A percentile compares a stretch with the other conserved stretches of the same genome.
These are phyloP conservation scores for Acleris emargana DNA, from an alignment of 2,888 invertebrate species.

Conservation along the genomic window DNA sequence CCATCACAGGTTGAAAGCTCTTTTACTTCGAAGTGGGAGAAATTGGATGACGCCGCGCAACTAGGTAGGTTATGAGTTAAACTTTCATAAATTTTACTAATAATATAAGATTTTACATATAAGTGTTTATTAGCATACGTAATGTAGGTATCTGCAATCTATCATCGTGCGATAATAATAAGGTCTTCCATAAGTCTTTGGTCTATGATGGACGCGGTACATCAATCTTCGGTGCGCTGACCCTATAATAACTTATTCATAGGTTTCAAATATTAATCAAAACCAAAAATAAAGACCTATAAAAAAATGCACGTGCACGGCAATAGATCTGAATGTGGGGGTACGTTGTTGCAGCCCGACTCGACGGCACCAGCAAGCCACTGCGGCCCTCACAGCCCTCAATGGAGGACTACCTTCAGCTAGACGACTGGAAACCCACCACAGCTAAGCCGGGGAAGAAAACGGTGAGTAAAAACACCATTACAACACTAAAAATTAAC, in stretches of 20 bases:
- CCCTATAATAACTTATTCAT: too few species aligned
- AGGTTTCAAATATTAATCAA: too few species aligned
- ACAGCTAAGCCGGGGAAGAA: constrained; percentile 91
- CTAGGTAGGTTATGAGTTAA: constrained; percentile 88
- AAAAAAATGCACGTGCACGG: not conserved
- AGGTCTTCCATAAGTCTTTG: not conserved
- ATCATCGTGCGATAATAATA: not conserved
- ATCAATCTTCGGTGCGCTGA: not conserved
- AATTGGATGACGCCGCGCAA: constrained; percentile 91
- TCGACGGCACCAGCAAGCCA: constrained; percentile 94
- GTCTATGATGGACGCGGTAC: constrained; percentile 3
- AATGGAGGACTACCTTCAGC: constrained; percentile 96
- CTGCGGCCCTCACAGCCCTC: constrained; percentile 88
- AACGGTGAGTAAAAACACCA: constrained; percentile 85
- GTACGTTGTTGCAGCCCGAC: constrained; percentile 89
- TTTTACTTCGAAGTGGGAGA: constrained; percentile 91
- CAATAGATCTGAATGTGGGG: constrained; percentile 40
- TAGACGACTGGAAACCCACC: constrained; percentile 89
- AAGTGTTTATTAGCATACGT: not conserved
- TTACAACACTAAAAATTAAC: not conserved
- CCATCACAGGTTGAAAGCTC: constrained; percentile 77
- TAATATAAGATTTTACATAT: constrained; percentile 25
- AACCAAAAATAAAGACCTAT: too few species aligned
- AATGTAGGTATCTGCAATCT: not conserved
- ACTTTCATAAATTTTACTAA: constrained; percentile 40